Conservation (phyloP, 2,113 vertebrate genomes). For the Lasiurus borealis region DNA sequence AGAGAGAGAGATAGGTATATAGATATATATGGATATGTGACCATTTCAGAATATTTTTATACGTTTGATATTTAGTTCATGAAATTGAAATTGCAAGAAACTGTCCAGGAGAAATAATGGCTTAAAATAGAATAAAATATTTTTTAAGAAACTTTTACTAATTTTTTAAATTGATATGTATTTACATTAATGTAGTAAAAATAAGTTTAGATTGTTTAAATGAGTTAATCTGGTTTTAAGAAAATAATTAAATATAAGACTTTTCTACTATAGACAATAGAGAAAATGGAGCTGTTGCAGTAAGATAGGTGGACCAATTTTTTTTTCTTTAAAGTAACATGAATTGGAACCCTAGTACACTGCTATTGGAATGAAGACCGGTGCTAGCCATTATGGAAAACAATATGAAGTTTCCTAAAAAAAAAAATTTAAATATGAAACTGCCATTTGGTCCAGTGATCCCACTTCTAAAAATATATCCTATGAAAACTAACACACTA, state of each 20-base stretch:
- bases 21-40: not conserved
- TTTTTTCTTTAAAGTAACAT: conserved; percentile 56
- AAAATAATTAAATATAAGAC: conserved; percentile 74
- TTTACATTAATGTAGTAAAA: conserved; percentile 53
- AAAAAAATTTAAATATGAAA: no score
- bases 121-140: not conserved
- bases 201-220: conserved; percentile 28
- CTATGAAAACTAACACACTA: no score
- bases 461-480: no score
- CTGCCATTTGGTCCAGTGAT: no score
- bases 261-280: conserved; percentile 73
- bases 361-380: no score
- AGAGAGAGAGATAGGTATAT: not conserved
- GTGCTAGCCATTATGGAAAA: no score
- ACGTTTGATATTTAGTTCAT: conserved; percentile 41
- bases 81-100: not conserved
- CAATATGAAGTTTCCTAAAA: no score
- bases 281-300: conserved; percentile 60
- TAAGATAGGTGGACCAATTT: conserved; percentile 72
- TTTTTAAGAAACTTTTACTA: not conserved
- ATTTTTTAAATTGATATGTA: not conserved
- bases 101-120: not conserved
- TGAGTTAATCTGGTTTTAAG: conserved; percentile 65
- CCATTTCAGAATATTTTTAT: not conserved
- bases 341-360: no score